phyloP scores from a whole-genome alignment of 2,113 vertebrate genomes.

The Xiphophorus couchianus region DNA sequence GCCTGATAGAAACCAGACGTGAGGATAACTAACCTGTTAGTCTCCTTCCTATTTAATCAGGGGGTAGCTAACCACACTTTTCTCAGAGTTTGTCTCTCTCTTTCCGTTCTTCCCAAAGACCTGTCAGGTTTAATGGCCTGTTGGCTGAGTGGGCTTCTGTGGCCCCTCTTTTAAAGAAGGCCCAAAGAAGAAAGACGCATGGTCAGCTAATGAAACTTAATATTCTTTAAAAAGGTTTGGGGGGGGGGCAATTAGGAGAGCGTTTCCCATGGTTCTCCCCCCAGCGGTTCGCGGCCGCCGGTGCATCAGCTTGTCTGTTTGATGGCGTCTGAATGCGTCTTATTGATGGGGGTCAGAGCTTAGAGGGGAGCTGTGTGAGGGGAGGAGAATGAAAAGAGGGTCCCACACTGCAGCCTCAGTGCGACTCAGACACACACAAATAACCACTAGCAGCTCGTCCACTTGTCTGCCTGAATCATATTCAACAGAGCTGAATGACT shows the following conservation, averaged over 20 bases:
- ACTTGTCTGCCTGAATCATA: constrained; percentile 79
- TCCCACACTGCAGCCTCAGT: constrained; percentile 64
- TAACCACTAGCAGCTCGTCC: constrained; percentile 74
- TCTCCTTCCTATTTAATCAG: constrained; percentile 35
- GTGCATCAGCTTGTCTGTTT: constrained; percentile 77
- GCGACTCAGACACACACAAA: constrained; percentile 50
- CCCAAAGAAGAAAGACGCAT: constrained; percentile 75
- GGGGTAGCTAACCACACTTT: constrained; percentile 55
- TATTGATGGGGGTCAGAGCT: constrained; percentile 85
- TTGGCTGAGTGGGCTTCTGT: constrained; percentile 80
- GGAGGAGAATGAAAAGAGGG: constrained; percentile 67
- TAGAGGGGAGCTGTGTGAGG: constrained; percentile 73
- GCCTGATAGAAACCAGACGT: constrained; percentile 65
- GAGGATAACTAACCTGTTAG: constrained; percentile 61
- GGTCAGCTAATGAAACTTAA: constrained; percentile 84
- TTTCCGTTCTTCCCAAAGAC: constrained; percentile 76
- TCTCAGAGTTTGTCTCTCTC: constrained; percentile 57
- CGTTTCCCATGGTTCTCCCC: constrained; percentile 78
- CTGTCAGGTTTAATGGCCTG: constrained; percentile 83
- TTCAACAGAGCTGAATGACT: constrained; percentile 60
- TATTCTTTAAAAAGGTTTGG: constrained; percentile 82
- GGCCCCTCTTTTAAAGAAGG: constrained; percentile 75
- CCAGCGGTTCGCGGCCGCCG: constrained; percentile 72
- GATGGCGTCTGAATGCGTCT: constrained; percentile 82
- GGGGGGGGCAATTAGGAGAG: constrained; percentile 81